phyloP scores from a whole-genome alignment of 2,888 invertebrate species.

The Pachymerium ferrugineum region DNA sequence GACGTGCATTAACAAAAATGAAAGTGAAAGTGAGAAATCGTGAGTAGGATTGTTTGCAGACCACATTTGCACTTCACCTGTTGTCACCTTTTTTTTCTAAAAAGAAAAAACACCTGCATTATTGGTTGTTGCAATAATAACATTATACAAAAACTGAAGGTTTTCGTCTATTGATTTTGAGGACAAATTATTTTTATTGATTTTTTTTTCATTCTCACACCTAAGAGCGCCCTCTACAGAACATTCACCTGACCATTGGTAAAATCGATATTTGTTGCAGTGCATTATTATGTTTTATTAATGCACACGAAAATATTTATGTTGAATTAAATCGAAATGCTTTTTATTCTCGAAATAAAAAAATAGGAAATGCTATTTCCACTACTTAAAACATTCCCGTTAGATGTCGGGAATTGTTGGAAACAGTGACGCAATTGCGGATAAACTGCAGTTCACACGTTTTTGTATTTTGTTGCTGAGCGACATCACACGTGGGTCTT shows the following conservation, averaged over 20 bases:
- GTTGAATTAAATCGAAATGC: background rate
- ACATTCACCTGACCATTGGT: background rate
- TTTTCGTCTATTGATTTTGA: background rate
- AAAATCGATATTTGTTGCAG: background rate
- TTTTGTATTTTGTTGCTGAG: no score
- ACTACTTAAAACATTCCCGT: background rate
- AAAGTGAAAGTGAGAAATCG: constrained; percentile 20
- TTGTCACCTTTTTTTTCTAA: background rate
- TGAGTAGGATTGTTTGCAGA: constrained; percentile 16
- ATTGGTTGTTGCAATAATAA: background rate
- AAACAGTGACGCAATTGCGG: background rate
- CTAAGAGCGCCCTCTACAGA: background rate
- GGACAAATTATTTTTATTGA: background rate
- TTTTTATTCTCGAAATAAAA: background rate
- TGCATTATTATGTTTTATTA: background rate
- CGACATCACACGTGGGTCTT: no score
- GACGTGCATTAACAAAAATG: background rate
- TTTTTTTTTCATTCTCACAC: background rate
- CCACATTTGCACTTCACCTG: background rate
- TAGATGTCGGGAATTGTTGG: background rate
- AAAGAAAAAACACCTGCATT: background rate
- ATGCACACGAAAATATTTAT: no score
- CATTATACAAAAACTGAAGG: background rate
- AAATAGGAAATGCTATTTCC: background rate
- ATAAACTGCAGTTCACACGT: background rate